Evolutionary conservation across 2,888 invertebrate genomes (phyloP).

Genomic region (Deilephila elpenor): DNA sequence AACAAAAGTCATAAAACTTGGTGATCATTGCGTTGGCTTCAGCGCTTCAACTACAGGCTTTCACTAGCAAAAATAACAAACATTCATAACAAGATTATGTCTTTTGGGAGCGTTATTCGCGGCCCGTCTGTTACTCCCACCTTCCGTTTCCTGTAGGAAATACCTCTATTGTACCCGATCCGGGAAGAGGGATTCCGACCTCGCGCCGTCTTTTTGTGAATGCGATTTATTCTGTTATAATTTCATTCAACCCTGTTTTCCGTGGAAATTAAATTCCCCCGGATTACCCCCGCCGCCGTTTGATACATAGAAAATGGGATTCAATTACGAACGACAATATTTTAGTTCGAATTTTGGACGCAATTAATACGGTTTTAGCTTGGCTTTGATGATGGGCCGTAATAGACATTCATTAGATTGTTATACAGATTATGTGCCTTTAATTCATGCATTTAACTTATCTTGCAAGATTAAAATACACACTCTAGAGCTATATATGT

Average conservation of each 20-base stretch:
- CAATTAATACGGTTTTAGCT: no score
- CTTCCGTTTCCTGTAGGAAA: slow-evolving; percentile 56
- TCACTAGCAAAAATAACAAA: slow-evolving; percentile 11
- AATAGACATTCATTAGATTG: no score
- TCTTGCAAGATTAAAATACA: no score
- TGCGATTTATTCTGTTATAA: slow-evolving; percentile 32
- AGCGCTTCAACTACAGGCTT: neutral
- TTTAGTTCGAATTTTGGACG: slow-evolving; percentile 3
- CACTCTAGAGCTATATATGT: no score
- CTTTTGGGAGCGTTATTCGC: slow-evolving; percentile 51
- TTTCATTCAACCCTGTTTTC: slow-evolving; percentile 32
- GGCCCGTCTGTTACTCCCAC: slow-evolving; percentile 48
- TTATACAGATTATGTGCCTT: no score
- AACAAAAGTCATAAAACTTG: no score
- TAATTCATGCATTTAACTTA: no score
- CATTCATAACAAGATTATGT: slow-evolving; percentile 40
- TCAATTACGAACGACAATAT: slow-evolving; percentile 22
- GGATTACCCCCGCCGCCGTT: slow-evolving; percentile 30
- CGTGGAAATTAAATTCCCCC: slow-evolving; percentile 30
- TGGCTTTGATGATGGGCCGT: no score
- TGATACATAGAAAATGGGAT: slow-evolving; percentile 19
- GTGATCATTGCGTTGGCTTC: no score
- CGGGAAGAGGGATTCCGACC: slow-evolving; percentile 44
- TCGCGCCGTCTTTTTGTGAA: slow-evolving; percentile 30
- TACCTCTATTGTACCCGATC: slow-evolving; percentile 52